Percentiles rank a stretch among this genome's conserved stretches.
phyloP scores from a whole-genome alignment of 2,888 invertebrate genomes.

The Drosophila barbarae region DNA sequence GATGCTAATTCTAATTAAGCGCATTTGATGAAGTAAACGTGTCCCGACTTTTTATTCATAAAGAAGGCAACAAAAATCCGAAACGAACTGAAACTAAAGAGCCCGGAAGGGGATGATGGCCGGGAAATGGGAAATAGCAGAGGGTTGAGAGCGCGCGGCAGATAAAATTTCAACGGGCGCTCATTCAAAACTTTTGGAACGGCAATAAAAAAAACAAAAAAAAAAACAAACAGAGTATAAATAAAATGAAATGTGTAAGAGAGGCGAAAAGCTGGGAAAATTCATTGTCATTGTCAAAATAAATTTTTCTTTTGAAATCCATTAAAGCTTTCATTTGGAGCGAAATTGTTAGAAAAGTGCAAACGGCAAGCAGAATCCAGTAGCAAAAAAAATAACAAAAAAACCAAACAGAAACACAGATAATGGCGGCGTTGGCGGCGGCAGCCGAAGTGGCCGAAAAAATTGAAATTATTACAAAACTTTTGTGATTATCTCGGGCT shows the following conservation, averaged over 20 bases:
- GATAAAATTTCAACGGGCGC: constrained; percentile 62
- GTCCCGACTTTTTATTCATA: constrained; percentile 56
- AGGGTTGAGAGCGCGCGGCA: constrained; percentile 26
- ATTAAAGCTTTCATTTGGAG: constrained; percentile 62
- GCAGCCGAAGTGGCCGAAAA: constrained; percentile 38
- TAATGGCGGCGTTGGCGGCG: constrained; percentile 20
- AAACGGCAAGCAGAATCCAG: constrained; percentile 45
- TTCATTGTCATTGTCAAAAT: constrained; percentile 67
- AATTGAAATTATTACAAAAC: constrained; percentile 64
- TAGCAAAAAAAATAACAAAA: constrained; percentile 5
- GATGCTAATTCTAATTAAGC: constrained; percentile 64
- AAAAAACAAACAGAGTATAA: constrained; percentile 43
- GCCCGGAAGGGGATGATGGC: background rate
- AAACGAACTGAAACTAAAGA: constrained; percentile 27
- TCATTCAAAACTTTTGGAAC: constrained; percentile 61
- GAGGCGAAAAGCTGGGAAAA: constrained; percentile 42
- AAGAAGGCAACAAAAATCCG: constrained; percentile 31
- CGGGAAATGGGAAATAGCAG: constrained; percentile 11
- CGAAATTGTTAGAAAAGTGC: constrained; percentile 60
- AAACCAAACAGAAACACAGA: constrained; percentile 27
- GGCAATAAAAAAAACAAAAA: constrained; percentile 46
- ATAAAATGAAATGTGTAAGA: constrained; percentile 55
- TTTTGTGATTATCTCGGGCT: constrained; percentile 60
- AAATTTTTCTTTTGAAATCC: constrained; percentile 66
- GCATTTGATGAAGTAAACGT: constrained; percentile 65